Base-by-base conservation (phyloP, 1,140 invertebrate species). In the Hydropsyche tenuis region DNA sequence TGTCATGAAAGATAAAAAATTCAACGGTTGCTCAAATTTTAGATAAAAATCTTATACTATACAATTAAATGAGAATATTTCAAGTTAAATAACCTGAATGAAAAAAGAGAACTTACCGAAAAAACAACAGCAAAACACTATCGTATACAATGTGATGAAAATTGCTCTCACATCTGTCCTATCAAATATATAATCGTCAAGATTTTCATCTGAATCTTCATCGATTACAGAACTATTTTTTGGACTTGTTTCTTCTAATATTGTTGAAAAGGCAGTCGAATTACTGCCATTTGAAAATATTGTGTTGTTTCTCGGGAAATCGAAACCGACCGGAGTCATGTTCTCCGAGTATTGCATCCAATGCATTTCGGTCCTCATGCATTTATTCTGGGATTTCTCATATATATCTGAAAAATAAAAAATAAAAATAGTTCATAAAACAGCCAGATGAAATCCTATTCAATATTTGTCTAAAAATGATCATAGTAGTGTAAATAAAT, bases 41-140 rank as follows among this genome's bases (percentile, higher is more conserved):
- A n/a, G n/a, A n/a, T n/a, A n/a, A n/a, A n/a, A n/a, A n/a, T n/a
- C n/a, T n/a, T n/a, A n/a, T n/a, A n/a, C n/a, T n/a, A n/a, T n/a
- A n/a, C n/a, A n/a, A n/a, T n/a, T n/a, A n/a, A n/a, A n/a, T n/a
- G n/a, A n/a, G n/a, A n/a, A 37, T 37, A 4, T 37, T 3, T 37
- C 3, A 4, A 37, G 3, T 9, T 37, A 37, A 37, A 37, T 4
- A 37, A 37, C 3, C 3, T 37, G 9, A 9, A 68, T 20, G 22
- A 16, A 56, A 18, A 18, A 68, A 20, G 11, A 48, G 51, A 87
- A 70, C 89, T 90, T 80, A 90, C 89, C 89, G 77, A 90, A 89
- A 79, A 90, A 89, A 79, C 89, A 90, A 75, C 86, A 87, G 80
- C 88, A 87, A 79, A 90, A 90, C 4, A 90, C 89, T 53, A 90